phyloP scores from a whole-genome alignment of 2,888 invertebrate species.

The Noctua comes region DNA sequence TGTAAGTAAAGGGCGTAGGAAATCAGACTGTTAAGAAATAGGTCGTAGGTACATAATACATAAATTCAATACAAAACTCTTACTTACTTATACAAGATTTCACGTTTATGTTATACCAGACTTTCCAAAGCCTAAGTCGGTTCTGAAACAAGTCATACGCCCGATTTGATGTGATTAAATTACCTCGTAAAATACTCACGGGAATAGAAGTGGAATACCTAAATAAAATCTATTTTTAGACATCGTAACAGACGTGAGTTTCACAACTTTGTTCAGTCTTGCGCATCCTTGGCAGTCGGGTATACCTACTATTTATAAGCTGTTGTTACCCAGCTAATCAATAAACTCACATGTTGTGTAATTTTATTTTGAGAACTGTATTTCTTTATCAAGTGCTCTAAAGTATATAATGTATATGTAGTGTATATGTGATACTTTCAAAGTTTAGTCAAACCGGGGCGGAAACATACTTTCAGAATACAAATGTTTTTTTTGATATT shows the following conservation, averaged over 20 bases:
- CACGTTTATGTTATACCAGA: constrained; percentile 1
- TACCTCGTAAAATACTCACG: constrained; percentile 11
- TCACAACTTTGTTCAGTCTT: constrained; percentile 15
- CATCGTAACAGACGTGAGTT: constrained; percentile 13
- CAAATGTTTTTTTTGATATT: no score
- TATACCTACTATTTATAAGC: constrained; percentile 5
- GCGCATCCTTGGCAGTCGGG: background rate
- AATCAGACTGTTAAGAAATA: background rate
- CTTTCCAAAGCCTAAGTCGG: constrained; percentile 5
- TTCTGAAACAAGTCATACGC: constrained; percentile 13
- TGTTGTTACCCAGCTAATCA: background rate
- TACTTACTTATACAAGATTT: background rate
- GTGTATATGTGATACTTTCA: background rate
- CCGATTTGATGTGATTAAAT: constrained; percentile 28
- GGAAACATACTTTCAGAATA: background rate
- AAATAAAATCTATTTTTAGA: constrained; percentile 44
- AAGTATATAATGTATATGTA: no score
- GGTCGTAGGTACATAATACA: background rate
- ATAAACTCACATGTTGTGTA: background rate
- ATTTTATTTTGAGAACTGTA: background rate
- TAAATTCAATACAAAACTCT: background rate
- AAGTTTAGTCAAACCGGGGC: background rate
- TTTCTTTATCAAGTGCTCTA: background rate
- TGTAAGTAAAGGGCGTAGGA: background rate
- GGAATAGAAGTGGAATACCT: constrained; percentile 1